Evolutionary conservation across 53 echinoderm and acorn worm genomes (phyloP).

Genomic region (Paracentrotus lividus): DNA sequence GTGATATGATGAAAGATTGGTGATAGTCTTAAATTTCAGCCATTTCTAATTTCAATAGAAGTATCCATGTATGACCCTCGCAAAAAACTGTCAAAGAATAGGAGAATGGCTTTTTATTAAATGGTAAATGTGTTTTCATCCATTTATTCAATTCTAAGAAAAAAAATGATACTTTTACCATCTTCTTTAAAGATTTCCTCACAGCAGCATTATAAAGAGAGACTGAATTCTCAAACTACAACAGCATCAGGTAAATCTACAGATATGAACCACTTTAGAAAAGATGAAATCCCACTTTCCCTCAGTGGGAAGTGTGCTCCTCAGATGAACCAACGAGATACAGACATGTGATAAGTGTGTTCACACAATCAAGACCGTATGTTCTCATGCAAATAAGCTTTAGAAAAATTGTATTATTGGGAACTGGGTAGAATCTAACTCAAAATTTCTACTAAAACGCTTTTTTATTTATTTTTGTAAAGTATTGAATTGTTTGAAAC

Average conservation of each 20-base stretch:
- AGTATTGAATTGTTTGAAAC: too few species aligned
- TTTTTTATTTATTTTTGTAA: too few species aligned
- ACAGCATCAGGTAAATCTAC: background rate
- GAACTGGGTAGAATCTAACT: too few species aligned
- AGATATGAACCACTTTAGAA: background rate
- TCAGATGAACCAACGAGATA: constrained; percentile 44
- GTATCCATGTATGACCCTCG: too few species aligned
- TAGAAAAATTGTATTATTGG: too few species aligned
- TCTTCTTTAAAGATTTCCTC: background rate
- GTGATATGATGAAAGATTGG: constrained; percentile 31
- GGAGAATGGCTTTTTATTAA: too few species aligned
- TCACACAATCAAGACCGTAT: background rate
- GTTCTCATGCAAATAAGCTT: background rate
- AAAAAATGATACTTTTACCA: too few species aligned
- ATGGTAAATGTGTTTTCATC: too few species aligned
- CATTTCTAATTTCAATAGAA: background rate
- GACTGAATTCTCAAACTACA: constrained; percentile 3
- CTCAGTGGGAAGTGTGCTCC: constrained; percentile 26
- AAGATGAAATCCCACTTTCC: constrained; percentile 20
- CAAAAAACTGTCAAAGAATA: too few species aligned
- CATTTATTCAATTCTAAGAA: too few species aligned
- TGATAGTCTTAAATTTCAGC: background rate
- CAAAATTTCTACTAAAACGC: too few species aligned
- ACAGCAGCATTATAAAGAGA: background rate
- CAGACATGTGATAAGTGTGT: background rate